These are phyloP conservation scores for Masticophis lateralis DNA, from an alignment of 2,797 vertebrate genomes.

Conservation along the genomic window DNA sequence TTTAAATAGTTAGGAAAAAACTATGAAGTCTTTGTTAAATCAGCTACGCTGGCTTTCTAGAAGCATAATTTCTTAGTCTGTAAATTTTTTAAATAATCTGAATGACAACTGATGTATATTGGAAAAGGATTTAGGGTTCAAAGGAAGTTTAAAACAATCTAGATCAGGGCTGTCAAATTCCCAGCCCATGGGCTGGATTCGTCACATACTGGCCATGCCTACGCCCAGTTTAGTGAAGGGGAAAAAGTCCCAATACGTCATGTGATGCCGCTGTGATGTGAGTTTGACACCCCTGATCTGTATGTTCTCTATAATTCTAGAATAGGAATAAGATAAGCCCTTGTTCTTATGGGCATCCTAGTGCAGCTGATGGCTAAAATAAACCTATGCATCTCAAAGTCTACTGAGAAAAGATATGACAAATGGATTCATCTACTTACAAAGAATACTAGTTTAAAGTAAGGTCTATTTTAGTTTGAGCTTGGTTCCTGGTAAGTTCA, in stretches of 20 bases:
- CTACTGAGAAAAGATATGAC: conserved; percentile 7
- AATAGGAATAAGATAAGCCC: neutral
- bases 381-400: neutral
- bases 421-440: conserved; percentile 58
- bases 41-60: neutral
- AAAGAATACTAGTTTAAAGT: conserved; percentile 53
- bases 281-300: too few relatives aligned
- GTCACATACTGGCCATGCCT: too few relatives aligned
- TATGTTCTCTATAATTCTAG: neutral
- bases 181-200: too few relatives aligned
- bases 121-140: neutral
- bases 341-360: neutral
- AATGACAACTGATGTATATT: neutral
- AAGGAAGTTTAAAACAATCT: neutral
- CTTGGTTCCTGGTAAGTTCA: neutral
- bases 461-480: neutral
- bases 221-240: too few relatives aligned
- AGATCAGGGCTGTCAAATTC: too few relatives aligned
- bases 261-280: accelerated
- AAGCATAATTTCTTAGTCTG: neutral
- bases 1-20: neutral
- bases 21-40: neutral
- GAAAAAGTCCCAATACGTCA: accelerated
- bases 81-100: neutral
- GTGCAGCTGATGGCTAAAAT: neutral